Evolutionary conservation across 1,140 invertebrate species (phyloP).

Genomic region (Cydia pomonella): DNA sequence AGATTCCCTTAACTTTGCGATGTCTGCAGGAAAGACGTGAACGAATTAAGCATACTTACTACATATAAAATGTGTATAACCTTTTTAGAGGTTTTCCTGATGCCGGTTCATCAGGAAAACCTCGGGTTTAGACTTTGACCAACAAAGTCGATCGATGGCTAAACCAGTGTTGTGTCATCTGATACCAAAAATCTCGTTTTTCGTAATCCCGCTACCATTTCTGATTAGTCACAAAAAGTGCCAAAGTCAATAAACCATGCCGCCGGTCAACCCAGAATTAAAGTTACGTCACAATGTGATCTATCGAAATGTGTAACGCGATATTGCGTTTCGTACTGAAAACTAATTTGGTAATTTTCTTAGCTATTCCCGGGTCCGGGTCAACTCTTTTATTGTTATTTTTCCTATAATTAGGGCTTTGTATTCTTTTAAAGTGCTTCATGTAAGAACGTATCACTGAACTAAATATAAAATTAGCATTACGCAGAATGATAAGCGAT

Average conservation of each 20-base stretch:
- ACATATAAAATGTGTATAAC: too few species aligned
- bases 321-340: not conserved
- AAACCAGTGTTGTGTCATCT: constrained; percentile 5
- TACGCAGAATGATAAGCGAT: too few species aligned
- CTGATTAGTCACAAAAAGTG: not conserved
- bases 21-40: too few species aligned
- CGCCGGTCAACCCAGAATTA: constrained; percentile 14
- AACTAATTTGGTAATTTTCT: not conserved
- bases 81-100: too few species aligned
- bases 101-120: too few species aligned
- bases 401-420: too few species aligned
- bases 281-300: constrained; percentile 28
- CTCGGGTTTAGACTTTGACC: not conserved
- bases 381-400: not conserved
- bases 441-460: too few species aligned
- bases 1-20: too few species aligned
- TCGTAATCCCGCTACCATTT: constrained; percentile 1
- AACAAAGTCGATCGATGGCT: not conserved
- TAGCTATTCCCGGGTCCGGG: not conserved
- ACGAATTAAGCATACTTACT: too few species aligned
- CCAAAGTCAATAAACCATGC: constrained; percentile 30
- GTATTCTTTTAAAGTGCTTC: too few species aligned
- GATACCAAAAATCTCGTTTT: constrained; percentile 14
- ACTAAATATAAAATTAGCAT: too few species aligned
- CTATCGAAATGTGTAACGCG: constrained; percentile 21